Evolutionary conservation across 2,888 invertebrate genomes (phyloP).

Genomic region (Cephus runcator): DNA sequence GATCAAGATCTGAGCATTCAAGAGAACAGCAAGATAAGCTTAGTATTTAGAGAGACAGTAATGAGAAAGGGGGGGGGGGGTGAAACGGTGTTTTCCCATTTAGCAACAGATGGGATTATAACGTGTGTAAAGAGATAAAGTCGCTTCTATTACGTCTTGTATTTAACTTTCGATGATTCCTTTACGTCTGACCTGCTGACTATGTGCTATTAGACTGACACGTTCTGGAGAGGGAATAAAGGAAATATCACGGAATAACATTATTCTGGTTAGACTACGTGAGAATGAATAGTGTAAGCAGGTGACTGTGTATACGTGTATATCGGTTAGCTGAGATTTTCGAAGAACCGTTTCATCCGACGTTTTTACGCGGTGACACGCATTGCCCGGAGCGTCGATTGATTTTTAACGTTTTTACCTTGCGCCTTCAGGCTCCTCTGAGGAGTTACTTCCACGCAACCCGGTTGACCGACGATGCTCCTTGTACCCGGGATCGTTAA

Average conservation of each 20-base stretch:
- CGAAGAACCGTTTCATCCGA: not conserved
- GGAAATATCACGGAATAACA: not conserved
- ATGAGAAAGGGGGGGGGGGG: not conserved
- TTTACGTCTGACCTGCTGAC: not conserved
- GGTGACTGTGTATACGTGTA: not conserved
- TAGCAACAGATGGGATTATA: not conserved
- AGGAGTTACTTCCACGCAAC: not conserved
- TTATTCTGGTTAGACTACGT: not conserved
- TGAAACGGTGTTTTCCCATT: not conserved
- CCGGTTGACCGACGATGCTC: not conserved
- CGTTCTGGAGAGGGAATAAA: not conserved
- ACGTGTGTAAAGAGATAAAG: not conserved
- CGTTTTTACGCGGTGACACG: not conserved
- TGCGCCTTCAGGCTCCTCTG: not conserved
- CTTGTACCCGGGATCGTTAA: not conserved
- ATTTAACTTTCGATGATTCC: not conserved
- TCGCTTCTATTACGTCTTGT: not conserved
- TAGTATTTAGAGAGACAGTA: not conserved
- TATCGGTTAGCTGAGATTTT: not conserved
- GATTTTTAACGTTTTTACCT: conserved; percentile 1
- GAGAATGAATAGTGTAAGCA: not conserved
- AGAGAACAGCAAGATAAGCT: not conserved
- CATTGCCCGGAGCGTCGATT: not conserved
- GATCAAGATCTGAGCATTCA: not conserved
- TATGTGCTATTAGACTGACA: not conserved